Percentiles rank a stretch among this genome's conserved stretches.
phyloP scores from a whole-genome alignment of 1,140 invertebrate genomes.

The Catajapyx aquilonaris region DNA sequence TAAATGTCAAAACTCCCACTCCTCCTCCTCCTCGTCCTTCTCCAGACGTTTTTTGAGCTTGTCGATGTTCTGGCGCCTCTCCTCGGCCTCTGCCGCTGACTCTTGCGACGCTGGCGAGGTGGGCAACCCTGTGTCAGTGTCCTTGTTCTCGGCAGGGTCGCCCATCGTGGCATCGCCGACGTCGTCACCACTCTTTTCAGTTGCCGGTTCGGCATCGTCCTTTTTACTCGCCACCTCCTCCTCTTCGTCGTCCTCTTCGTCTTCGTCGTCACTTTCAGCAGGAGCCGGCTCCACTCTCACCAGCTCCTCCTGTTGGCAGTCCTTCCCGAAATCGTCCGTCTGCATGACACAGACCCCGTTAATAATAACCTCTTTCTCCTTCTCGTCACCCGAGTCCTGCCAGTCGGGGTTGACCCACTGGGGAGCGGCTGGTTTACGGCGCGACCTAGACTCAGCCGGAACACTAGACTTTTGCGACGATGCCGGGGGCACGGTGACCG shows the following conservation, averaged over 20 bases:
- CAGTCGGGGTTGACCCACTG: constrained; percentile 92
- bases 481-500: not conserved
- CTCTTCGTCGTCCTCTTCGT: constrained; percentile 8
- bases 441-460: constrained; percentile 17
- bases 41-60: not conserved
- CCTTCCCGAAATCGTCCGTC: constrained; percentile 40
- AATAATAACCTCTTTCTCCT: constrained; percentile 47
- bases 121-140: not conserved
- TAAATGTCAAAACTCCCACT: not conserved
- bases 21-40: not conserved
- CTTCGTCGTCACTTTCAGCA: constrained; percentile 23
- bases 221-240: constrained; percentile 32
- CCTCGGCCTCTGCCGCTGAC: not conserved
- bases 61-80: not conserved
- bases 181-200: constrained; percentile 22
- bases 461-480: not conserved
- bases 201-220: constrained; percentile 29
- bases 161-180: not conserved
- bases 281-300: constrained; percentile 46
- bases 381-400: constrained; percentile 34
- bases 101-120: not conserved
- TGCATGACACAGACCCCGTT: constrained; percentile 83
- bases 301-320: constrained; percentile 38
- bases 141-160: not conserved
- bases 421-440: constrained; percentile 81